Base-by-base conservation (phyloP, 1,140 invertebrate species). In the Zaprionus ghesquierei region DNA sequence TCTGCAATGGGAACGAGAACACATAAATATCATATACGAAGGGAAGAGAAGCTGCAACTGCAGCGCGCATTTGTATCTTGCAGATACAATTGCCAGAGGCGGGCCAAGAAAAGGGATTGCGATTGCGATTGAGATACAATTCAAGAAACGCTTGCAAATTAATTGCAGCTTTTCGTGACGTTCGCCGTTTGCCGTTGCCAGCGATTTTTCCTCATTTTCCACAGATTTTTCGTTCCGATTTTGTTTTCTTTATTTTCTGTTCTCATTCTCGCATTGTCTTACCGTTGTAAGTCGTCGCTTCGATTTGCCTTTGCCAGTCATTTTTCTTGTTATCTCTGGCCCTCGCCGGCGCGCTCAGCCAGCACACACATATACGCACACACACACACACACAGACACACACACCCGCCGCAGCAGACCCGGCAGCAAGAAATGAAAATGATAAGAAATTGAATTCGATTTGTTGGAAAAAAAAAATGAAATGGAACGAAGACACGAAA, bases 91-190 rank as follows among this genome's bases (percentile, higher is more conserved):
- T 31, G 6, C 18, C 29, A 25, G 23, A 38, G 31, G 31, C n/a
- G n/a, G n/a, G n/a, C n/a, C n/a, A n/a, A n/a, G n/a, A n/a, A 6
- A 12, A 33, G 31, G 31, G 79, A 59, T 76, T 61, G 33, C 15
- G 55, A 23, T 58, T 74, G 54, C 60, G 70, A 80, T 84, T 84
- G 77, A 79, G 79, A 62, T 77, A 68, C 69, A 75, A 77, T 84
- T 76, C 35, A 31, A 69, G 58, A 25, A 85, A 61, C 33, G 69
- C 53, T 58, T 69, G 70, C 75, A 72, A 82, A 86, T 86, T 86
- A 87, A 86, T 87, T 86, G 81, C 82, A 75, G 25, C 35, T 56
- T 78, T 85, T 81, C 78, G 81, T 86, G 81, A 72, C 58, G 49
- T 62, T 79, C 69, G 33, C 20, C 53, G 20, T 63, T 68, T 50